A percentile compares a stretch with the other conserved stretches of the same genome.
phyloP scores from a whole-genome alignment of 2,888 invertebrate genomes.

The Argyra leucocephala region DNA sequence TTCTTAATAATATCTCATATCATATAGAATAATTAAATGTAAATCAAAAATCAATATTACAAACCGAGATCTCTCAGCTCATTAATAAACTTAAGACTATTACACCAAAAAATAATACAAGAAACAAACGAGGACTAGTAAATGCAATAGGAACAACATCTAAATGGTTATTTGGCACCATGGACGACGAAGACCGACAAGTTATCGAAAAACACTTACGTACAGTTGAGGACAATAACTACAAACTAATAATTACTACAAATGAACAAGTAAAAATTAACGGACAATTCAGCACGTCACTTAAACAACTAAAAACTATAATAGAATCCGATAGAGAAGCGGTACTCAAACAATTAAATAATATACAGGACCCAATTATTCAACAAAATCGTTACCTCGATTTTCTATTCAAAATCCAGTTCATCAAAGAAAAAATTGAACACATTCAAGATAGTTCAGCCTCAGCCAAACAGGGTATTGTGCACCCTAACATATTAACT shows the following conservation, averaged over 20 bases:
- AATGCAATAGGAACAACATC: background rate
- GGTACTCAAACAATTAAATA: background rate
- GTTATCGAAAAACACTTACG: background rate
- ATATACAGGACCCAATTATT: background rate
- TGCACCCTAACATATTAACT: slow-evolving; percentile 10
- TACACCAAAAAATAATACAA: slow-evolving; percentile 7
- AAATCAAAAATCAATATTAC: background rate
- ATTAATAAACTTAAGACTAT: slow-evolving; percentile 14
- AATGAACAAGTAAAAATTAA: background rate
- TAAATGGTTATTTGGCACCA: background rate
- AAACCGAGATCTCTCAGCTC: slow-evolving; percentile 8
- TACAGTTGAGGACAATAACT: background rate
- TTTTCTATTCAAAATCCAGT: background rate
- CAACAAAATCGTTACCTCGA: slow-evolving; percentile 7
- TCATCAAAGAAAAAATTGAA: slow-evolving; percentile 12
- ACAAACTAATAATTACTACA: background rate
- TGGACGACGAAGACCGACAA: background rate
- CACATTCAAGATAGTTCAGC: slow-evolving; percentile 12
- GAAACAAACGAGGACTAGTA: background rate
- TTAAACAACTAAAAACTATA: background rate
- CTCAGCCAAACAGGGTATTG: slow-evolving; percentile 13
- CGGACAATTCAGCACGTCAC: background rate
- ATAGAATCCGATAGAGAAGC: background rate
- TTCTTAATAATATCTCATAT: slow-evolving; percentile 17
- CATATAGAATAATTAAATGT: slow-evolving; percentile 12